Evolutionary conservation across 37 sponge, comb jelly and placozoan species (phyloP).

Genomic region (Hormiphora californensis): DNA sequence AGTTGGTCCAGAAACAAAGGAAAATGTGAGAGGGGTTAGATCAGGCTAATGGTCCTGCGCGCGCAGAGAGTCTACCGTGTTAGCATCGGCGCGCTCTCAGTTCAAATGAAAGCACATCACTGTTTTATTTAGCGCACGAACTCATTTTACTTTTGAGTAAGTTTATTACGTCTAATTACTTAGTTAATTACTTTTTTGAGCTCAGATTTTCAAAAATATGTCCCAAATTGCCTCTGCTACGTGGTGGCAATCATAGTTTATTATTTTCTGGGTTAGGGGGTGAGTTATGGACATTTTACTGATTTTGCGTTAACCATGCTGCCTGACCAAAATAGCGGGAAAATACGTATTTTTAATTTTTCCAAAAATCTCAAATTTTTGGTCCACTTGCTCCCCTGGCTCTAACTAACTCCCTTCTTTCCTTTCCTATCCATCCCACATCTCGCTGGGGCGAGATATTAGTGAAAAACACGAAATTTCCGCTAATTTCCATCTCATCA

Average conservation of each 20-base stretch:
- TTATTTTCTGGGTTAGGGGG: too few relatives aligned
- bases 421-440: too few relatives aligned
- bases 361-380: background rate
- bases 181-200: too few relatives aligned
- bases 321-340: slow-evolving; percentile 38
- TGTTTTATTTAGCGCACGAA: background rate
- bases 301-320: slow-evolving; percentile 29
- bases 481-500: background rate
- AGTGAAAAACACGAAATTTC: background rate
- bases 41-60: too few relatives aligned
- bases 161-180: too few relatives aligned
- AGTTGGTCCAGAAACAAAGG: too few relatives aligned
- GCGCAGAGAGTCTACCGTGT: background rate
- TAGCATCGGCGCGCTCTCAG: background rate
- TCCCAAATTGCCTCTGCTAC: background rate
- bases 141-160: background rate
- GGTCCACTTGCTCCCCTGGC: background rate
- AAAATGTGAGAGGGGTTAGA: too few relatives aligned
- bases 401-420: background rate
- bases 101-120: slow-evolving; percentile 1
- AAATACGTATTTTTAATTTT: background rate
- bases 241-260: background rate
- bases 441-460: too few relatives aligned
- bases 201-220: too few relatives aligned
- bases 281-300: too few relatives aligned